Evolutionary conservation across 2,888 invertebrate genomes (phyloP).

Genomic region (Phengaris alcon): DNA sequence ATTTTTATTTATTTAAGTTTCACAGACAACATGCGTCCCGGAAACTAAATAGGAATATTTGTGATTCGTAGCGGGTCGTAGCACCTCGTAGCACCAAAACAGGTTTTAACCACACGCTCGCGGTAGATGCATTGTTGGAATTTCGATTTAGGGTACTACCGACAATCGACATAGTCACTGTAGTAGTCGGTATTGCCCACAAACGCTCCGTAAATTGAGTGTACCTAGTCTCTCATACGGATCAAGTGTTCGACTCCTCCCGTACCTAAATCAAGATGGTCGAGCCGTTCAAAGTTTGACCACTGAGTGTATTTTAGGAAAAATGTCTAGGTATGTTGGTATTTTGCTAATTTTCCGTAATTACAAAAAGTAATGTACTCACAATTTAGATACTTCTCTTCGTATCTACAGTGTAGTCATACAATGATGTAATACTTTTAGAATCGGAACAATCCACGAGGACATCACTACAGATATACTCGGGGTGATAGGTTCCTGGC

Average conservation of each 20-base stretch:
- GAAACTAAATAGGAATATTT: background rate
- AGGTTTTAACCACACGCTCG: background rate
- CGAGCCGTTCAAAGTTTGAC: background rate
- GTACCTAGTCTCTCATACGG: no score
- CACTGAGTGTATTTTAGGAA: background rate
- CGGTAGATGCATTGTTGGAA: background rate
- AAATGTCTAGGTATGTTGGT: background rate
- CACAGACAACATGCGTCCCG: background rate
- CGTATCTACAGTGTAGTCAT: background rate
- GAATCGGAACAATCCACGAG: constrained; percentile 67
- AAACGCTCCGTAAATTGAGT: no score
- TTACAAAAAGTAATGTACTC: no score
- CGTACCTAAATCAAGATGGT: background rate
- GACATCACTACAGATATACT: constrained; percentile 69
- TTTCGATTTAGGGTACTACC: no score
- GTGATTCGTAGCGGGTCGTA: background rate
- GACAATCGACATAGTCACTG: no score
- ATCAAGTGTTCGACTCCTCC: no score
- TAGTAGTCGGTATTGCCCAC: no score
- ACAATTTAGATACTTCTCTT: no score
- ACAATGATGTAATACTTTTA: constrained; percentile 43
- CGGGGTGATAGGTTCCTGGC: constrained; percentile 66
- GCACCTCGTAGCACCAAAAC: background rate
- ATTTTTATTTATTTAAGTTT: no score
- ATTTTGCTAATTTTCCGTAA: background rate